Evolutionary conservation across 2,797 vertebrate genomes (phyloP), one percentile per base, ranked within the genome.

Genomic region (Enteromius paludinosus): DNA sequence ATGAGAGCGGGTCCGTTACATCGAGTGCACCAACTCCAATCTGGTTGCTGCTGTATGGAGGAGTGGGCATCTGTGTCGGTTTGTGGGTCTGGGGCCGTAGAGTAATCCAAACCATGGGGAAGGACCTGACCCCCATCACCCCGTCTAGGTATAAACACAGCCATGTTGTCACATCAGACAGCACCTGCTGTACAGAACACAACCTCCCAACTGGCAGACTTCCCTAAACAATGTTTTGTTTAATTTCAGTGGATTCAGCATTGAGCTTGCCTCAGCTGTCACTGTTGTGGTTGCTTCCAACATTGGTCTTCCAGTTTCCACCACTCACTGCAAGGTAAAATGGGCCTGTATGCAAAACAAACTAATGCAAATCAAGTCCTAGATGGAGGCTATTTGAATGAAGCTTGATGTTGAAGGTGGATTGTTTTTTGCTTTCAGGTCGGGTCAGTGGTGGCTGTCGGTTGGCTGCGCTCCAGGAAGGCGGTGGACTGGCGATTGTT

Each of bases 31-130:
- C 93, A 0, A 97, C 96, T 12, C 98, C 97, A 38, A 94, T 97
- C 75, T 99, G 97, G 98, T 94, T 99, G 86, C 92, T 99, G 79
- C 91, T 99, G 0, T 99, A 98, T 0, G 98, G 98, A 1, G 98
- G 98, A 0, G 90, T 95, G 12, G 98, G 98, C 59, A 99, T 99
- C 92, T 99, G 98, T 18, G 94, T 89, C 0, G 98, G 98, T 23
- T 90, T 99, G 9, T 99, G 98, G 98, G 97, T 99, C 35, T 99
- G 98, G 98, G 98, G 98, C 49, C 95, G 97, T 75, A 91, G 98
- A 90, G 98, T 99, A 73, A 99, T 99, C 87, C 98, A 99, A 94
- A 99, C 98, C 0, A 98, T 99, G 98, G 98, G 98, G 64, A 97
- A 92, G 83, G 98, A 99, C 88, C 95, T 99, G n/a, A 99, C 98